Evolutionary conservation across 2,797 vertebrate species (phyloP).

Genomic region (Avahi laniger): DNA sequence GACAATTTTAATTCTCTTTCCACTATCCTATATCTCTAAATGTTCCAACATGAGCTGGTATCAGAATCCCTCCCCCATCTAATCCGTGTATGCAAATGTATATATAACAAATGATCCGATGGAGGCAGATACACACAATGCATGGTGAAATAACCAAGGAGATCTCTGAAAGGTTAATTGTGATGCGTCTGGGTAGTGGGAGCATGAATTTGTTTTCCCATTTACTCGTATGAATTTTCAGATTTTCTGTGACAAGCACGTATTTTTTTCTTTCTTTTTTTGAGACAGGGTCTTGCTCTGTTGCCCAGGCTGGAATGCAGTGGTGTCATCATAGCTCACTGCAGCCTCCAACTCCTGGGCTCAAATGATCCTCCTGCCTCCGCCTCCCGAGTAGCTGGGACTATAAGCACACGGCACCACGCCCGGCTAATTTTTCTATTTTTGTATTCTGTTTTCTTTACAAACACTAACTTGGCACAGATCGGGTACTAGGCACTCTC

Average conservation of each 20-base stretch:
- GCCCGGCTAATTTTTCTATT: not conserved
- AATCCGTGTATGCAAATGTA: not conserved
- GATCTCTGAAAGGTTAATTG: not conserved
- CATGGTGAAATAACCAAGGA: not conserved
- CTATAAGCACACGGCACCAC: rapidly evolving
- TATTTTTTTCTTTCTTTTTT: not conserved
- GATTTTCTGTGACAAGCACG: not conserved
- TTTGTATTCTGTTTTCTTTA: not conserved
- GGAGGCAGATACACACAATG: not conserved
- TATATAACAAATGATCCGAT: not conserved
- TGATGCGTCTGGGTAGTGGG: not conserved
- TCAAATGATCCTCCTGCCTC: not conserved
- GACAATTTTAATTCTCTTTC: not conserved
- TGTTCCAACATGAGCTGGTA: not conserved
- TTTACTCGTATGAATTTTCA: not conserved
- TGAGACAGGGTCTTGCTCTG: not conserved
- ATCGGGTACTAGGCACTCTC: not conserved
- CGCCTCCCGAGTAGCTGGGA: not conserved
- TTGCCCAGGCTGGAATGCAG: no score
- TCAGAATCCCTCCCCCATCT: not conserved
- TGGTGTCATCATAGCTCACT: not conserved
- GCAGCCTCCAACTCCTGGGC: not conserved
- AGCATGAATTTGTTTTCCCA: not conserved
- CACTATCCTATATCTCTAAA: not conserved
- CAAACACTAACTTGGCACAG: not conserved